Conservation (phyloP, 2,113 vertebrate genomes). For the Probosciger aterrimus region DNA sequence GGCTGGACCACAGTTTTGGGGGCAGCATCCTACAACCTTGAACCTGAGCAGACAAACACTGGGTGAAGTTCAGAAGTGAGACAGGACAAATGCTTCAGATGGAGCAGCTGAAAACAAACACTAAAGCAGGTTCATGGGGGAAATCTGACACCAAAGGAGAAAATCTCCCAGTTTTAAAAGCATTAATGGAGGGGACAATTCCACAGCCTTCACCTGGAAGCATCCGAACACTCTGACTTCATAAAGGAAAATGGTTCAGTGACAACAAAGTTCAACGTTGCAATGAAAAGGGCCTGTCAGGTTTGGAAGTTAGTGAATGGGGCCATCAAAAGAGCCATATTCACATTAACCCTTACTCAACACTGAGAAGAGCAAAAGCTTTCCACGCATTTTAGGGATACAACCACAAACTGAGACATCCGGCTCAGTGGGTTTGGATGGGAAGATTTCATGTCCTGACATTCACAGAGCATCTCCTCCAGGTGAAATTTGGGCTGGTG, state of each 20-base stretch:
- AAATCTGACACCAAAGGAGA: not conserved
- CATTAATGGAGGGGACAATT: conserved; percentile 36
- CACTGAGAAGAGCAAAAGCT: not conserved
- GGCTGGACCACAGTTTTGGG: rapidly evolving
- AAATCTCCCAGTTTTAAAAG: not conserved
- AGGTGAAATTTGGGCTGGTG: not conserved
- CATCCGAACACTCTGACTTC: not conserved
- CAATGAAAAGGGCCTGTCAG: not conserved
- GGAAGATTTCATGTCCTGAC: not conserved
- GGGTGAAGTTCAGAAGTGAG: not conserved
- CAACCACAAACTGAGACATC: rapidly evolving
- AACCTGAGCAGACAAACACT: not conserved
- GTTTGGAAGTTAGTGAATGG: not conserved
- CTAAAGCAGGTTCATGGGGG: not conserved
- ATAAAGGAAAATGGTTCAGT: not conserved
- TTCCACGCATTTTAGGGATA: not conserved
- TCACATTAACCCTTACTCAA: not conserved
- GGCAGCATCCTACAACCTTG: not conserved
- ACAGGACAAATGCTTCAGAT: not conserved
- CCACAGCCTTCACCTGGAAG: conserved; percentile 42
- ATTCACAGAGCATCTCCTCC: not conserved
- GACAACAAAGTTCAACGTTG: not conserved
- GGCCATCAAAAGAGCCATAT: not conserved
- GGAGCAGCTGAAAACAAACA: not conserved
- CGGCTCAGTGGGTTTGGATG: rapidly evolving